Conservation (phyloP, 2,113 vertebrate genomes). For the Engraulis encrasicolus region DNA sequence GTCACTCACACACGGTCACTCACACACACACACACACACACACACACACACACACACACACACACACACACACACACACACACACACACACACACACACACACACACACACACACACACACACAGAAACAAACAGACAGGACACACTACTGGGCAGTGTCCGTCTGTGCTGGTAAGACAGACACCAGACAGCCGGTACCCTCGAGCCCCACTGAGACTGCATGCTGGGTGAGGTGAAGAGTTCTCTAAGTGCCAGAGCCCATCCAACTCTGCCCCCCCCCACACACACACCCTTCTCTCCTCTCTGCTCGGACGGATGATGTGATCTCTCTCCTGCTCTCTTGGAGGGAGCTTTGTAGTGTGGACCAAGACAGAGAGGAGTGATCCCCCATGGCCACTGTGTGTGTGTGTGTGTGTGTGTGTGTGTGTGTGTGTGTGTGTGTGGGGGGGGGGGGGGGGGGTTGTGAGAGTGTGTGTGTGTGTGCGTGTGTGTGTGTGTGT, state of each 20-base stretch:
- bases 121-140: neutral
- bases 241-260: constrained; percentile 9
- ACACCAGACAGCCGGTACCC: neutral
- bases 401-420: neutral
- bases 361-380: neutral
- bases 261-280: neutral
- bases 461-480: neutral
- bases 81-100: constrained; percentile 24
- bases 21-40: neutral
- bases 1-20: too few relatives aligned
- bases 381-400: neutral
- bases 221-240: constrained; percentile 5
- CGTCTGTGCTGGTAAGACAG: neutral
- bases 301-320: neutral
- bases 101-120: constrained; percentile 8
- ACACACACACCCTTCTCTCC: too few relatives aligned
- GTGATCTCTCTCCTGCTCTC: constrained; percentile 9
- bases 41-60: neutral
- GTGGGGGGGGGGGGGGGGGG: neutral
- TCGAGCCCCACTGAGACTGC: neutral
- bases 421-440: neutral
- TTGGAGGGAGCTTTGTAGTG: constrained; percentile 8
- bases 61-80: neutral
- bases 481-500: constrained; percentile 7
- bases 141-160: neutral